Evolutionary conservation across 1,140 invertebrate genomes (phyloP).

Genomic region (Lamellibrachia luymesi): DNA sequence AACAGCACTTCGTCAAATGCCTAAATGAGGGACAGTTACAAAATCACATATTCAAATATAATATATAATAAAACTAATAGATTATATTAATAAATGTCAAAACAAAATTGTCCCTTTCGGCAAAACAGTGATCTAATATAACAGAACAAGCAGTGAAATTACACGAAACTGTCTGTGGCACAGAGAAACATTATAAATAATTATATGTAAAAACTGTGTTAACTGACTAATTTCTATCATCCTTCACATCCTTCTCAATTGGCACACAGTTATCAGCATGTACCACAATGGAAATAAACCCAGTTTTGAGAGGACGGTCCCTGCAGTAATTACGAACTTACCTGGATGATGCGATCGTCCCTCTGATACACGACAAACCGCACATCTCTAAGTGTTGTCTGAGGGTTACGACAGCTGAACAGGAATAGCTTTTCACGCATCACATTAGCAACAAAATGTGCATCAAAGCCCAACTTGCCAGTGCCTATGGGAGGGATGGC

Average conservation of each 20-base stretch:
- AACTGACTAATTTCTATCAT: too few species aligned
- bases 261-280: neutral
- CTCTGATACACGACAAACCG: neutral
- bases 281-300: neutral
- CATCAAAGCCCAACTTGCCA: neutral
- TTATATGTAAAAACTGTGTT: too few species aligned
- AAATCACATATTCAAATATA: too few species aligned
- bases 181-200: too few species aligned
- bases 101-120: too few species aligned
- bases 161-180: too few species aligned
- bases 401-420: neutral
- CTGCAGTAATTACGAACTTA: neutral
- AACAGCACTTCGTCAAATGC: too few species aligned
- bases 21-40: too few species aligned
- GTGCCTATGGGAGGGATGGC: slow-evolving; percentile 1
- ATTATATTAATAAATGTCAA: too few species aligned
- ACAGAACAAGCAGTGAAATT: too few species aligned
- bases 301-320: neutral
- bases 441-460: neutral
- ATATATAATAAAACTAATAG: too few species aligned
- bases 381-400: neutral
- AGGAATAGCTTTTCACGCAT: neutral
- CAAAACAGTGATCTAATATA: too few species aligned
- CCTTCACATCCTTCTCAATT: neutral
- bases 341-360: neutral